phyloP scores from a whole-genome alignment of 2,113 vertebrate genomes.

The Calyptomena viridis region DNA sequence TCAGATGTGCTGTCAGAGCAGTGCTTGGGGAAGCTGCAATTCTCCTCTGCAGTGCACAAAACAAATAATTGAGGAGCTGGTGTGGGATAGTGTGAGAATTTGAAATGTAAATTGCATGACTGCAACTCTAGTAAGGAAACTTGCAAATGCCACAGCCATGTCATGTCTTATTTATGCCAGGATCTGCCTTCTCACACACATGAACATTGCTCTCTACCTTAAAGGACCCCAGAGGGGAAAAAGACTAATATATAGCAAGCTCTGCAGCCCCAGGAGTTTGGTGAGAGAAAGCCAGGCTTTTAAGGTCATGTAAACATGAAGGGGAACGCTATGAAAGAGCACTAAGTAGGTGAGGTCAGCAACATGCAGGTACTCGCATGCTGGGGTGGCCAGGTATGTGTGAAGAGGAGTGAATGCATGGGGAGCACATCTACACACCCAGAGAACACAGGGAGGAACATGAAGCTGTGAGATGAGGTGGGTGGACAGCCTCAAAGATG shows the following conservation, averaged over 20 bases:
- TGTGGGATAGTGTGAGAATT: neutral
- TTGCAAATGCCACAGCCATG: neutral
- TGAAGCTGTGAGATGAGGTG: neutral
- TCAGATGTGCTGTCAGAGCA: neutral
- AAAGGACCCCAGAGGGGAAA: neutral
- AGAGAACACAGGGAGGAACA: neutral
- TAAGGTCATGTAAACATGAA: neutral
- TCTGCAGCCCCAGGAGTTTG: neutral
- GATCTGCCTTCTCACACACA: neutral
- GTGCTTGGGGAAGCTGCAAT: neutral
- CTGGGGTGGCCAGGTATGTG: neutral
- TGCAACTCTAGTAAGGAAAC: conserved; percentile 37
- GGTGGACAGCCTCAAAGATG: neutral
- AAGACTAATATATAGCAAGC: neutral
- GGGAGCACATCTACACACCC: neutral
- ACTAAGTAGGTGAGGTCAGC: neutral
- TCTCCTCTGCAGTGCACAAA: rapidly evolving
- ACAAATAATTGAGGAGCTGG: neutral
- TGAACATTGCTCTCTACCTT: neutral
- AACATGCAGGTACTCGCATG: neutral
- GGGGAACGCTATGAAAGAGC: neutral
- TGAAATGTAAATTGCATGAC: neutral
- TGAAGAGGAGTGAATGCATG: neutral
- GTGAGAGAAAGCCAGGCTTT: neutral
- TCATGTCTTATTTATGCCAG: neutral